Evolutionary conservation across 2,113 vertebrate genomes (phyloP), one percentile per base, ranked within the genome.

Genomic region (Nymphicus hollandicus): DNA sequence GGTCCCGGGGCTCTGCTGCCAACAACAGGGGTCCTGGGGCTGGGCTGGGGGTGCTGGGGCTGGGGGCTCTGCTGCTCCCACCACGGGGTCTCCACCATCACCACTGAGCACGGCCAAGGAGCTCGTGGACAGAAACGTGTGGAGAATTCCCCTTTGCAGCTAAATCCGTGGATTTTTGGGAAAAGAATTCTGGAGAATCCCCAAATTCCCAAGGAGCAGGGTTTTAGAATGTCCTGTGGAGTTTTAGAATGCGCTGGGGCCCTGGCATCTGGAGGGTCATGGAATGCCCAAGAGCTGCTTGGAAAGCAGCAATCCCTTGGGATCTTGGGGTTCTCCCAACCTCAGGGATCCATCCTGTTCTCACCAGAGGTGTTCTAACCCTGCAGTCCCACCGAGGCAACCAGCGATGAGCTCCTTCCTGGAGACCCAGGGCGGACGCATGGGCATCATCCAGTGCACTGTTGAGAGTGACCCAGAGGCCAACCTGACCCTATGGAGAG

Each of bases 401-500:
- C 96, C 89, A 0, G 73, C 17, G 5, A 65, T 98, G 93, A 97
- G 79, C 47, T 91, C 97, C 16, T 85, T 98, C 60, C 92, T 98
- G 78, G 95, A 98, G 79, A 92, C 63, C 5, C 97, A 22, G 56
- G 92, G 94, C 0, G 81, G 92, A 11, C 92, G 44, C 11, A 22
- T 96, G 69, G 98, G 97, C 35, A 64, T 97, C 74, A 88, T 98
- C 47, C 88, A 96, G 63, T 98, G 98, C 95, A 88, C 10, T 0
- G 97, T 95, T 1, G 96, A 97, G 85, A 98, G 98, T 1, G 98
- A 98, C 8, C 98, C 98, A 1, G 95, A 95, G 4, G 91, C 98
- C 41, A 95, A 46, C 68, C 81, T 98, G 20, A 91, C 61, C 20
- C 86, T 98, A 2, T 16, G 69, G 63, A 95, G 79, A 2, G 80